Evolutionary conservation across 1,140 invertebrate species (phyloP).

Genomic region (Idris sp.): DNA sequence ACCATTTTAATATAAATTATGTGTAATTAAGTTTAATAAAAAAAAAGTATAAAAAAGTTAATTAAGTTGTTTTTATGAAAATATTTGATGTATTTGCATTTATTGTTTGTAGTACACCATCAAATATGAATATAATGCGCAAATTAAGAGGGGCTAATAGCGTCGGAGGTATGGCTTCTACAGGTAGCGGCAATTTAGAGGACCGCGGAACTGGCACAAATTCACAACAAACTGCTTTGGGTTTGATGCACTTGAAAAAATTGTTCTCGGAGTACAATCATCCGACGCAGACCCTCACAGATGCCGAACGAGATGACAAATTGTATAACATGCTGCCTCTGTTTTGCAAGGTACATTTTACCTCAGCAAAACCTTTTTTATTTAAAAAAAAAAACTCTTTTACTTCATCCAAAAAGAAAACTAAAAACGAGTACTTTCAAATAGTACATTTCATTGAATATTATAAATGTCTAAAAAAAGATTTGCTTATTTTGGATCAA

Average conservation of each 20-base stretch:
- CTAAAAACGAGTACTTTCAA: not conserved
- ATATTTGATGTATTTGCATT: too few relatives aligned
- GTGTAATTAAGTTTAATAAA: too few relatives aligned
- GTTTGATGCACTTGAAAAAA: conserved; percentile 97
- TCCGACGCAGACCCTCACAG: conserved; percentile 87
- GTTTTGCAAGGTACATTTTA: conserved; percentile 99
- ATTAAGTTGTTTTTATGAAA: too few relatives aligned
- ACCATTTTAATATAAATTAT: too few relatives aligned
- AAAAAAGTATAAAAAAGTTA: too few relatives aligned
- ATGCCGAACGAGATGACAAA: conserved; percentile 93
- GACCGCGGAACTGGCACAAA: conserved; percentile 78
- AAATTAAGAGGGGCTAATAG: conserved; percentile 84
- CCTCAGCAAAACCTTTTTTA: too few relatives aligned
- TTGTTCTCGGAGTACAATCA: conserved; percentile 96
- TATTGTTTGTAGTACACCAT: conserved; percentile 57
- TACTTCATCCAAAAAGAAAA: not conserved
- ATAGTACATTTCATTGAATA: too few relatives aligned
- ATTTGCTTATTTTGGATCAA: too few relatives aligned
- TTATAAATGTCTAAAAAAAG: too few relatives aligned
- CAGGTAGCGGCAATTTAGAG: conserved; percentile 71
- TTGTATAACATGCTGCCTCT: conserved; percentile 98
- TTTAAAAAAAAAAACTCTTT: too few relatives aligned
- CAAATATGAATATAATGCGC: conserved; percentile 90
- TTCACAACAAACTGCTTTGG: conserved; percentile 89
- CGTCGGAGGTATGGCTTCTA: conserved; percentile 76